Conservation (phyloP, 2,888 invertebrate species). For the Oxystoma pomonae region DNA sequence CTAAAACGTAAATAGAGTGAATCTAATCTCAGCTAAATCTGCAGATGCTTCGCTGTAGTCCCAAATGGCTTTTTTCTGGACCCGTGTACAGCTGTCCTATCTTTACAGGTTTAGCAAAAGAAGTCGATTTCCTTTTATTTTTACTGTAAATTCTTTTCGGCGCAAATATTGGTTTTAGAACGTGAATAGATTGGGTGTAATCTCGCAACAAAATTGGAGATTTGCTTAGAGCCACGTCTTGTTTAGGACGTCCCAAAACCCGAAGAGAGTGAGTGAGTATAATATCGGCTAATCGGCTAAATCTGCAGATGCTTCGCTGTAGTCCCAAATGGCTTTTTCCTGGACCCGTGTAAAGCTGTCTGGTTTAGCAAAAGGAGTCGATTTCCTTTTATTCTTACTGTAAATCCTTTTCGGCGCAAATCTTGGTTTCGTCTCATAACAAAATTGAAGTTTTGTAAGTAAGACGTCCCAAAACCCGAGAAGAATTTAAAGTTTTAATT, state of each 20-base stretch:
- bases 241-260: too few relatives aligned
- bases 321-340: neutral
- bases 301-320: constrained; percentile 1
- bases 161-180: neutral
- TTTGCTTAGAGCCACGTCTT: too few relatives aligned
- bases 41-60: constrained; percentile 1
- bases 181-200: neutral
- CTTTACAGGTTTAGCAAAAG: neutral
- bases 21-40: constrained; percentile 2
- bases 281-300: too few relatives aligned
- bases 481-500: too few relatives aligned
- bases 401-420: neutral
- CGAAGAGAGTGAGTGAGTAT: too few relatives aligned
- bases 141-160: neutral
- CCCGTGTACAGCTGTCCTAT: neutral
- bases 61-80: neutral
- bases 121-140: neutral
- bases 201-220: too few relatives aligned
- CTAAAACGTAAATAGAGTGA: constrained; percentile 9
- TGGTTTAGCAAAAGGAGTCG: neutral
- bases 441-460: too few relatives aligned
- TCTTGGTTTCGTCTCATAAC: neutral
- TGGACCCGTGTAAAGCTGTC: neutral
- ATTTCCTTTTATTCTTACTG: neutral
- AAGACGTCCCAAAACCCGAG: too few relatives aligned